Conservation (phyloP, 2,888 invertebrate species). For the Drosophila dives region DNA sequence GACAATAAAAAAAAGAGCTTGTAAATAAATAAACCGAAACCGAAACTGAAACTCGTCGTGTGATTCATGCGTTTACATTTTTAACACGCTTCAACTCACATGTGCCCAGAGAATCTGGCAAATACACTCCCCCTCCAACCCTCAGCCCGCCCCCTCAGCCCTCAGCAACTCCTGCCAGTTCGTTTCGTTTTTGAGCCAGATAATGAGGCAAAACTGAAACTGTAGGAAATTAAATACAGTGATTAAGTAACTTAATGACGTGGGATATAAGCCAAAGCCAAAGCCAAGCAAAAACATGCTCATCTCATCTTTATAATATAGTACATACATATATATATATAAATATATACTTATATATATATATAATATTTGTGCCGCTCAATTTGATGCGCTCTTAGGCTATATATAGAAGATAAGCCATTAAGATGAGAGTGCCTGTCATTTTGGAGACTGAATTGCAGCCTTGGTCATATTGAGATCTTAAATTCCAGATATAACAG, state of each 20-base stretch:
- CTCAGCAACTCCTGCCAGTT: slow-evolving; percentile 1
- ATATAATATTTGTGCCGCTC: slow-evolving; percentile 12
- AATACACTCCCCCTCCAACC: slow-evolving; percentile 1
- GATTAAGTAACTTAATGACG: slow-evolving; percentile 80
- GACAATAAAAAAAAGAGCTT: slow-evolving; percentile 44
- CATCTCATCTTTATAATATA: slow-evolving; percentile 6
- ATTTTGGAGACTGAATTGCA: slow-evolving; percentile 36
- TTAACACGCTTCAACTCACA: slow-evolving; percentile 74
- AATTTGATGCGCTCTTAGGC: slow-evolving; percentile 25
- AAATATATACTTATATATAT: not conserved
- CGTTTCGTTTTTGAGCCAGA: slow-evolving; percentile 50
- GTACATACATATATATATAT: not conserved
- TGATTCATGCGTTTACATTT: slow-evolving; percentile 74
- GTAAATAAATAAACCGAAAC: slow-evolving; percentile 50
- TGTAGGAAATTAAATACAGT: slow-evolving; percentile 76
- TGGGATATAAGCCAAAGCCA: slow-evolving; percentile 59
- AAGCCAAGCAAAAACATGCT: not conserved
- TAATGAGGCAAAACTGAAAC: slow-evolving; percentile 66
- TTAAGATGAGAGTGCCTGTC: slow-evolving; percentile 37
- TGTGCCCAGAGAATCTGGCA: slow-evolving; percentile 29
- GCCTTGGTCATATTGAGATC: slow-evolving; percentile 28
- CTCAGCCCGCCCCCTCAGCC: not conserved
- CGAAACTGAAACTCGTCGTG: slow-evolving; percentile 53
- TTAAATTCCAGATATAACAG: slow-evolving; percentile 13
- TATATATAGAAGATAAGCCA: slow-evolving; percentile 40